phyloP scores from a whole-genome alignment of 1,140 invertebrate species.

The Spodoptera litura region DNA sequence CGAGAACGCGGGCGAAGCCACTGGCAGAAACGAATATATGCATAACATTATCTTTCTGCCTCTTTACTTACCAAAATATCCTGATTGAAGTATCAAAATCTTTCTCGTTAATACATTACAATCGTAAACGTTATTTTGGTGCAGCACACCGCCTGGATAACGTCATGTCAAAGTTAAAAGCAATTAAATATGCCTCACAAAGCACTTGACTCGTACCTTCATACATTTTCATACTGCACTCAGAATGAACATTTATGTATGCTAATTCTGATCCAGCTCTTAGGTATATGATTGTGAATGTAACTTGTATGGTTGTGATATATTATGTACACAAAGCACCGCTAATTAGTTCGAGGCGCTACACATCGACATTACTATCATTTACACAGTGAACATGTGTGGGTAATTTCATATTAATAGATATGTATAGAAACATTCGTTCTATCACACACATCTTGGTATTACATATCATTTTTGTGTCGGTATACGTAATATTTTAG shows the following conservation, averaged over 20 bases:
- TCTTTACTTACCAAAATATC: neutral
- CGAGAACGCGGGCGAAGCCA: too few species aligned
- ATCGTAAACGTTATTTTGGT: slow-evolving; percentile 22
- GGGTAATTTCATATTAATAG: too few species aligned
- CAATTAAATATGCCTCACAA: slow-evolving; percentile 25
- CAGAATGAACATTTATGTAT: slow-evolving; percentile 15
- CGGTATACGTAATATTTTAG: too few species aligned
- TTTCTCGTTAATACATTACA: neutral
- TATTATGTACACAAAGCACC: too few species aligned
- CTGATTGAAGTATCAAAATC: neutral
- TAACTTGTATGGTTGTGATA: neutral
- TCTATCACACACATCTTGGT: too few species aligned
- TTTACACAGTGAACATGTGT: too few species aligned
- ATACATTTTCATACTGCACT: slow-evolving; percentile 11
- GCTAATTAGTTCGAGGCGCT: too few species aligned
- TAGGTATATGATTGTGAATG: neutral
- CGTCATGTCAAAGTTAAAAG: slow-evolving; percentile 40
- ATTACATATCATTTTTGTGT: too few species aligned
- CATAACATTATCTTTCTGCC: too few species aligned
- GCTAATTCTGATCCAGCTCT: slow-evolving; percentile 21
- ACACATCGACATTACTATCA: too few species aligned
- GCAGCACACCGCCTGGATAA: slow-evolving; percentile 17
- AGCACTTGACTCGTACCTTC: slow-evolving; percentile 12
- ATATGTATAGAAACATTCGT: too few species aligned
- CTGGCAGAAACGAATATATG: too few species aligned